These are phyloP conservation scores for Phallusia fumigata DNA, from an alignment of 23 tunicate genomes.

Conservation along the genomic window DNA sequence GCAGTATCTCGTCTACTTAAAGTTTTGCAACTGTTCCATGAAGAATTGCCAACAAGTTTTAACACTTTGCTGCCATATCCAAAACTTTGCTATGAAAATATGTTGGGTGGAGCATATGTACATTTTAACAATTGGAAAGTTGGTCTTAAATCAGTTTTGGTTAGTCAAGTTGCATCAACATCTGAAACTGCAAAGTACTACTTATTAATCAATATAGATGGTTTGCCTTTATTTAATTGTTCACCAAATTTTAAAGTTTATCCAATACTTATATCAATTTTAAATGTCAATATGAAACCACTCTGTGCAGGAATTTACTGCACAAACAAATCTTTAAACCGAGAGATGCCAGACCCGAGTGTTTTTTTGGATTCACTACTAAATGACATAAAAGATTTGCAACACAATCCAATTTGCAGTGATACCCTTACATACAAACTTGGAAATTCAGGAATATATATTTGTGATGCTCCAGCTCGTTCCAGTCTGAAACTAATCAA, in stretches of 20 bases:
- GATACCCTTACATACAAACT: conserved; percentile 1
- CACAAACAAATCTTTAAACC: conserved; percentile 22
- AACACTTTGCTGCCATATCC: conserved; percentile 1
- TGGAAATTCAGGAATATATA: conserved; percentile 11
- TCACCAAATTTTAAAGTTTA: conserved; percentile 47
- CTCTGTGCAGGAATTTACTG: conserved; percentile 51
- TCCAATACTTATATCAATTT: conserved; percentile 43
- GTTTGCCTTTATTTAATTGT: conserved; percentile 44
- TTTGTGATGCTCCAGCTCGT: conserved; percentile 59
- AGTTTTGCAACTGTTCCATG: too few species aligned
- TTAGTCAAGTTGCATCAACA: too few species aligned
- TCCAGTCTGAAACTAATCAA: conserved; percentile 35
- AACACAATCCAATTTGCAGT: neutral
- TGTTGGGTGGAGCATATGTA: neutral
- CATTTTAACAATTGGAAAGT: neutral
- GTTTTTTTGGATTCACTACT: conserved; percentile 36
- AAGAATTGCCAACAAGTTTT: neutral
- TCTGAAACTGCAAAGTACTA: neutral
- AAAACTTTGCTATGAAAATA: neutral
- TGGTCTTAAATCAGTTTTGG: neutral
- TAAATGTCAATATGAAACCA: conserved; percentile 30
- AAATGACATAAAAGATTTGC: conserved; percentile 16
- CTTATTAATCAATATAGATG: conserved; percentile 51
- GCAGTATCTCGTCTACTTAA: too few species aligned
- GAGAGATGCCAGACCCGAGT: conserved; percentile 44